These are phyloP conservation scores for Tetranychus urticae DNA, from an alignment of 1,140 invertebrate genomes.

Conservation along the genomic window DNA sequence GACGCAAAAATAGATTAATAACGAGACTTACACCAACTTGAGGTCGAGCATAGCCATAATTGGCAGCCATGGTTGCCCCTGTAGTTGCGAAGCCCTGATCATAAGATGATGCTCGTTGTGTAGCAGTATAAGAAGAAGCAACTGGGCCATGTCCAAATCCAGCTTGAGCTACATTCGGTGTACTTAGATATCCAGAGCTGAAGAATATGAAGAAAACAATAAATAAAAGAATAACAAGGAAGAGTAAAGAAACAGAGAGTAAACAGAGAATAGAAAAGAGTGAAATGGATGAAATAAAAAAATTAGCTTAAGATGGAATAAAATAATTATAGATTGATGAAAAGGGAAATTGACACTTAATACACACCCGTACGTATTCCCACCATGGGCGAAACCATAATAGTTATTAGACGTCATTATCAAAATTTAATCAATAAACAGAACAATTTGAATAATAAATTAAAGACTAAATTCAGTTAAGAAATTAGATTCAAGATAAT, in stretches of 20 bases:
- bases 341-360: neutral
- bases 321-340: neutral
- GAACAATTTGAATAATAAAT: too few species aligned
- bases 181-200: neutral
- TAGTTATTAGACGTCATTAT: slow-evolving; percentile 11
- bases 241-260: neutral
- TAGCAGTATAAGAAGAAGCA: neutral
- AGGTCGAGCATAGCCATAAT: slow-evolving; percentile 11
- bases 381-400: slow-evolving; percentile 10
- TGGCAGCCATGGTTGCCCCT: slow-evolving; percentile 5
- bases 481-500: too few species aligned
- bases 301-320: neutral
- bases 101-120: neutral
- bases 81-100: neutral
- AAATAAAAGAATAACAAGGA: neutral
- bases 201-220: neutral
- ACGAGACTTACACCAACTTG: slow-evolving; percentile 3
- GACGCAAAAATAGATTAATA: neutral
- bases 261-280: neutral
- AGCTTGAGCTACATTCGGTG: slow-evolving; percentile 3
- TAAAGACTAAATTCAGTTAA: too few species aligned
- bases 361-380: slow-evolving; percentile 11
- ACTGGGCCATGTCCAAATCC: neutral
- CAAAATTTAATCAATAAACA: neutral
- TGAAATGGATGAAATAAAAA: neutral